A percentile compares a stretch with the other conserved stretches of the same genome.
These are phyloP conservation scores for Halotydeus destructor DNA, from an alignment of 1,140 invertebrate genomes.

Conservation along the genomic window DNA sequence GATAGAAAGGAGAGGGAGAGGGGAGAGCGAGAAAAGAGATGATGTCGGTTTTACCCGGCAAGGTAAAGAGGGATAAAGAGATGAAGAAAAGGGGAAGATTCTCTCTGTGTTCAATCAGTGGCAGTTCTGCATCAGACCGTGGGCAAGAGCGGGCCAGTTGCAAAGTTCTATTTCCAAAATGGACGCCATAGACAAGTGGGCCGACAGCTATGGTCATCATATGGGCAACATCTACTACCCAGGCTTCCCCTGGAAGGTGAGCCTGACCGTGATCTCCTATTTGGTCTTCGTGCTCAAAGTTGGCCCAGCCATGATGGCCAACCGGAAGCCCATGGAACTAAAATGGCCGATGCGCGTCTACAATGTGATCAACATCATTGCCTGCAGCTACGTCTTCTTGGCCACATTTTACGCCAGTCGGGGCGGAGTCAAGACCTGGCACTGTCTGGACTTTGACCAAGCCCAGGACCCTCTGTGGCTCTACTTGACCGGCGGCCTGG, in stretches of 20 bases:
- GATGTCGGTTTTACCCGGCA: too few relatives aligned
- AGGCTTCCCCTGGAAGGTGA: slow-evolving; percentile 1
- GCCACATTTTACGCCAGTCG: not conserved
- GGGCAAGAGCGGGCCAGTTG: too few relatives aligned
- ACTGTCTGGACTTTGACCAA: slow-evolving; percentile 1
- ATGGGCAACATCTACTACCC: too few relatives aligned
- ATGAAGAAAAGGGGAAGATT: too few relatives aligned
- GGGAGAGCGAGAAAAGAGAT: too few relatives aligned
- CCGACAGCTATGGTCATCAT: slow-evolving; percentile 61
- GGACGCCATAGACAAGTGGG: slow-evolving; percentile 73
- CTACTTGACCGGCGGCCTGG: not conserved
- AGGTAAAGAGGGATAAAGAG: too few relatives aligned
- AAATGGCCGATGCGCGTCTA: slow-evolving; percentile 56
- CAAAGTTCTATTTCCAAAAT: slow-evolving; percentile 65
- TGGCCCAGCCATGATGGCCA: slow-evolving; percentile 60
- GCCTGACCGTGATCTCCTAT: slow-evolving; percentile 6
- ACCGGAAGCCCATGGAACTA: slow-evolving; percentile 50
- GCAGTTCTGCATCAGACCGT: too few relatives aligned
- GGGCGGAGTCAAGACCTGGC: not conserved
- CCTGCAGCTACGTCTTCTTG: not conserved
- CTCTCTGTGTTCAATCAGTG: too few relatives aligned
- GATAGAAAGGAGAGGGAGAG: too few relatives aligned
- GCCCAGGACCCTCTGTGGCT: not conserved
- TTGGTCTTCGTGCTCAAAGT: slow-evolving; percentile 20
- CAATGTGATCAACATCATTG: too few relatives aligned